Percentiles rank a stretch among this genome's conserved stretches.
Evolutionary conservation across 2,113 vertebrate genomes (phyloP).

Genomic region (Syngnathus typhle): DNA sequence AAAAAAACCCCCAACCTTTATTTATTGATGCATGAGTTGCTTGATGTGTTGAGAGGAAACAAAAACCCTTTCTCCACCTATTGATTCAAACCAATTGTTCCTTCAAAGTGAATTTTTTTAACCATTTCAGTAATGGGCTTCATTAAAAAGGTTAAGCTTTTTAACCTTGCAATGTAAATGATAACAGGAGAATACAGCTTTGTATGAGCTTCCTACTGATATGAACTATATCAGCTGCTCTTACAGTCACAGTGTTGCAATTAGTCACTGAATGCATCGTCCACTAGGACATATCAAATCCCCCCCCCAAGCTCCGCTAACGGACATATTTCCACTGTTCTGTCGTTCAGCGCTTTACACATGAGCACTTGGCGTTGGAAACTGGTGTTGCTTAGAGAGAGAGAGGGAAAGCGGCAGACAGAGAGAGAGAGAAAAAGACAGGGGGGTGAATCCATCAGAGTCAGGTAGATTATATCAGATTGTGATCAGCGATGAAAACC

Average conservation of each 20-base stretch:
- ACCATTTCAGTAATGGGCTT: constrained; percentile 9
- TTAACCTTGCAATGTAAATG: not conserved
- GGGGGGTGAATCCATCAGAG: not conserved
- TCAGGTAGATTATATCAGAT: not conserved
- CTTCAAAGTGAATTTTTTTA: constrained; percentile 12
- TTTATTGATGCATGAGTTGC: constrained; percentile 7
- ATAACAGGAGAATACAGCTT: not conserved
- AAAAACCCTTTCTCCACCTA: constrained; percentile 1
- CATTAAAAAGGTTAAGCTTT: not conserved
- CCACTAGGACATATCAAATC: no score
- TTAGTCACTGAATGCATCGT: no score
- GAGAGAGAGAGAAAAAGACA: not conserved
- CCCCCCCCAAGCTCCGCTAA: no score
- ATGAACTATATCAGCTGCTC: no score
- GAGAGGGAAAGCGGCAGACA: no score
- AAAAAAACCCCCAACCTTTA: constrained; percentile 22
- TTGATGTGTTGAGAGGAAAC: constrained; percentile 2
- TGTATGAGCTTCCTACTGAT: not conserved
- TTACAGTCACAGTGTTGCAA: no score
- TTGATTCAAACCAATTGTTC: constrained; percentile 23
- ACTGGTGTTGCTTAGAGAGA: no score
- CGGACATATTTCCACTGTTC: no score
- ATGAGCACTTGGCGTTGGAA: no score
- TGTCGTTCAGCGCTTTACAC: no score
- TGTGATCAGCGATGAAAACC: not conserved